Base-by-base conservation (phyloP, 2,113 vertebrate genomes). In the Cynocephalus volans region DNA sequence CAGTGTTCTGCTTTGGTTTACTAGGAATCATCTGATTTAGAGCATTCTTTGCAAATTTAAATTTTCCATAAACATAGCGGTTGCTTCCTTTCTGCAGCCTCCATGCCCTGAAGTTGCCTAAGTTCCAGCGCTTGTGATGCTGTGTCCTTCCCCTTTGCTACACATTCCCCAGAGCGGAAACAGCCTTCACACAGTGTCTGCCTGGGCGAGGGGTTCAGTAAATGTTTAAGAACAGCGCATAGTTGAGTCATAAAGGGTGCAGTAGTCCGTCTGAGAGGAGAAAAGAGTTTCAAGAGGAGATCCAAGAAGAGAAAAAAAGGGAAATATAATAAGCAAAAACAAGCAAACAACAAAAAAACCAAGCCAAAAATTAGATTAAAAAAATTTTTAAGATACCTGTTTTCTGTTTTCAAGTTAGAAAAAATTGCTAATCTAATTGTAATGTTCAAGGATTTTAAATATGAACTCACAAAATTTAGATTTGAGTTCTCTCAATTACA, bases 401-500 rank as follows among this genome's bases (percentile, higher is more conserved):
- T 83, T 91, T 21, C 41, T 69, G 36, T 79, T 75, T 94, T 96
- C 45, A 45, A 65, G 58, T 72, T 48, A 72, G 76, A 48, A 64
- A 70, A 65, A 56, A 52, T 11, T 65, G 72, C 12, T 82, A 70
- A 82, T 70, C 5, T 77, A 56, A 70, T 58, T 82, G 13, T 88
- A 58, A 87, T 36, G 11, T 26, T 77, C 11, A 28, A 83, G 1
- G 64, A 41, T 73, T 64, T 84, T 84, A 50, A 76, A 83, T 94
- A 52, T 67, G 60, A 79, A 52, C 48, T 91, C 77, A 83, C 69
- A 77, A 95, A 33, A 72, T 67, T 93, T 86, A 85, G 41, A 69
- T 69, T 56, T 2, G 13, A 80, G 10, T 84, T 11, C 18, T 79
- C 28, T 81, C 62, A 90, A 70, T 75, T 36, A 36, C 18, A 11